These are phyloP conservation scores for Sciurus niger DNA, from an alignment of 2,113 vertebrate genomes.

Conservation along the genomic window DNA sequence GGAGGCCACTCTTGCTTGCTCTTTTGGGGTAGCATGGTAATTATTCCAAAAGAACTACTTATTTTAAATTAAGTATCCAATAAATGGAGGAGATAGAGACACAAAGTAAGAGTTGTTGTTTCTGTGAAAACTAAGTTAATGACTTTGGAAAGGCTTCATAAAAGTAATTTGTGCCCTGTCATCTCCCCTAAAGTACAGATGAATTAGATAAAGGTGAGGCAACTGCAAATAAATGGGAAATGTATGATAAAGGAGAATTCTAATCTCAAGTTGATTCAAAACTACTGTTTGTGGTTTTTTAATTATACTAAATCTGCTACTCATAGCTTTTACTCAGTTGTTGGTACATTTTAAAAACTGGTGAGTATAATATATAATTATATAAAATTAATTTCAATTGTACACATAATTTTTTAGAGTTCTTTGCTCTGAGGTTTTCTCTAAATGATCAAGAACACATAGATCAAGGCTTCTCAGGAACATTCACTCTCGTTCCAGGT, in stretches of 20 bases:
- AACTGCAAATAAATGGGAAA: not conserved
- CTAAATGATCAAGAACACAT: not conserved
- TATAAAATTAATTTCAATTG: not conserved
- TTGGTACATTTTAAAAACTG: not conserved
- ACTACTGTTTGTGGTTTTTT: not conserved
- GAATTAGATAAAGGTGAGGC: not conserved
- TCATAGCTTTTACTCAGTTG: not conserved
- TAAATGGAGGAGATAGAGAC: not conserved
- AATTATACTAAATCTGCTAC: not conserved
- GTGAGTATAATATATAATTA: not conserved
- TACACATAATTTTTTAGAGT: not conserved
- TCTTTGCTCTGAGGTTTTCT: not conserved
- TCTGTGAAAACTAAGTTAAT: slow-evolving; percentile 24
- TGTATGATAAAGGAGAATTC: not conserved
- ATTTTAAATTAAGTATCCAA: not conserved
- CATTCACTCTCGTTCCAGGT: not conserved
- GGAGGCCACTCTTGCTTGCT: not conserved
- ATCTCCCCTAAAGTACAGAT: not conserved
- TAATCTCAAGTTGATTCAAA: not conserved
- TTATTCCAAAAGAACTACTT: not conserved
- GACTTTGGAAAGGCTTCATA: not conserved
- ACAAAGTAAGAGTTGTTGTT: slow-evolving; percentile 19
- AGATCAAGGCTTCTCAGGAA: not conserved
- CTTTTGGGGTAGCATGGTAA: not conserved
- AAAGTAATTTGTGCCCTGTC: not conserved